Percentiles rank a stretch among this genome's conserved stretches.
Evolutionary conservation across 2,888 invertebrate genomes (phyloP).

Genomic region (Calameuta pallipes): DNA sequence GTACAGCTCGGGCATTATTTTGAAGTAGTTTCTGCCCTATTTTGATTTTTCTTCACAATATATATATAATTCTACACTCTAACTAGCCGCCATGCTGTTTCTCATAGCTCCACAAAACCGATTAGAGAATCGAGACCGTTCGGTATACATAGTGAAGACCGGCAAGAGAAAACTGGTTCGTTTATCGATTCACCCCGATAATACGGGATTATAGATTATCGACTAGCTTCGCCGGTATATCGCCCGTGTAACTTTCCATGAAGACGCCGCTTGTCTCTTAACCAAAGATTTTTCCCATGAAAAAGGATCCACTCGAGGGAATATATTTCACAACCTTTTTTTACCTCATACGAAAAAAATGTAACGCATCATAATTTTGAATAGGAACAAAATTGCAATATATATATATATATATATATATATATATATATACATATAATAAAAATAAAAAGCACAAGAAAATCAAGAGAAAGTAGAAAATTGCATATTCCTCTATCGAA

Average conservation of each 20-base stretch:
- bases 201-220: not conserved
- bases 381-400: not conserved
- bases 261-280: not conserved
- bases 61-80: not conserved
- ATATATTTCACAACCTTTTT: not conserved
- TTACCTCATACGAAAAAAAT: not conserved
- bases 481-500: slow-evolving; percentile 46
- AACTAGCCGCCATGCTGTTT: not conserved
- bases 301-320: not conserved
- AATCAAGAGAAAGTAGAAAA: slow-evolving; percentile 31
- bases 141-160: not conserved
- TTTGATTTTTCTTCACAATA: too few species aligned
- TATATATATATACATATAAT: not conserved
- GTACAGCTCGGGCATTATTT: too few species aligned
- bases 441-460: slow-evolving; percentile 10
- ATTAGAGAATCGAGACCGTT: not conserved
- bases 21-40: too few species aligned
- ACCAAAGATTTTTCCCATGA: not conserved
- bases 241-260: not conserved
- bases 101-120: not conserved
- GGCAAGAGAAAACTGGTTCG: not conserved
- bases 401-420: not conserved
- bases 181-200: not conserved
- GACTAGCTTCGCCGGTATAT: not conserved
- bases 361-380: too few species aligned